Evolutionary conservation across 2,797 vertebrate genomes (phyloP).

Genomic region (Neosilurus hyrtlii): DNA sequence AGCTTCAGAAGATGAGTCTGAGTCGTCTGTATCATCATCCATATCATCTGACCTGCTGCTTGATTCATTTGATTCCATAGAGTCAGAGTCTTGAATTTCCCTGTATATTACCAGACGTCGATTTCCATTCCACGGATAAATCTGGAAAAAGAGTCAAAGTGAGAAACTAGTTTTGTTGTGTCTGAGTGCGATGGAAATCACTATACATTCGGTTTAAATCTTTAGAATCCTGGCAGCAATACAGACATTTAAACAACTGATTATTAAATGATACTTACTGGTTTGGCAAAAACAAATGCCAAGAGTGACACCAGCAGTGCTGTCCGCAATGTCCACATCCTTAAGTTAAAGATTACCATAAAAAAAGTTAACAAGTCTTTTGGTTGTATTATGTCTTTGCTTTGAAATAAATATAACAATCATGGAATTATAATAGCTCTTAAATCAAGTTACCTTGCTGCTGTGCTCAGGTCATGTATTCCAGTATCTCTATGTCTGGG

Average conservation of each 20-base stretch:
- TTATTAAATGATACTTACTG: slow-evolving; percentile 30
- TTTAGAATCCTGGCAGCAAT: background rate
- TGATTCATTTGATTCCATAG: slow-evolving; percentile 20
- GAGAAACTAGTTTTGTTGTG: background rate
- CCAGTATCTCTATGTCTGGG: background rate
- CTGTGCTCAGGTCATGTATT: slow-evolving; percentile 14
- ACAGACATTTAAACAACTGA: background rate
- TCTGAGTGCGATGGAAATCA: background rate
- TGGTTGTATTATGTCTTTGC: background rate
- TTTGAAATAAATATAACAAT: background rate
- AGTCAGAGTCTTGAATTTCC: background rate
- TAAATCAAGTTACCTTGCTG: slow-evolving; percentile 31
- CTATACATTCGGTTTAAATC: background rate
- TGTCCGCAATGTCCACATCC: slow-evolving; percentile 40
- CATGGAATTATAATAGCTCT: background rate
- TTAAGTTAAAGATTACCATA: background rate
- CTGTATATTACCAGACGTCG: background rate
- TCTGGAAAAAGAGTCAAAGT: slow-evolving; percentile 16
- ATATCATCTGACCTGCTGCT: background rate
- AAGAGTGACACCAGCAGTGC: slow-evolving; percentile 37
- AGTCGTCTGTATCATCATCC: background rate
- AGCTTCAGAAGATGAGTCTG: slow-evolving; percentile 17
- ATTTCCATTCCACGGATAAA: slow-evolving; percentile 13
- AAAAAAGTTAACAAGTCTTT: background rate
- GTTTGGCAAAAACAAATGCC: slow-evolving; percentile 37